A percentile compares a stretch with the other conserved stretches of the same genome.
phyloP scores from a whole-genome alignment of 2,113 vertebrate genomes.

The Ptychochromis oligacanthus region DNA sequence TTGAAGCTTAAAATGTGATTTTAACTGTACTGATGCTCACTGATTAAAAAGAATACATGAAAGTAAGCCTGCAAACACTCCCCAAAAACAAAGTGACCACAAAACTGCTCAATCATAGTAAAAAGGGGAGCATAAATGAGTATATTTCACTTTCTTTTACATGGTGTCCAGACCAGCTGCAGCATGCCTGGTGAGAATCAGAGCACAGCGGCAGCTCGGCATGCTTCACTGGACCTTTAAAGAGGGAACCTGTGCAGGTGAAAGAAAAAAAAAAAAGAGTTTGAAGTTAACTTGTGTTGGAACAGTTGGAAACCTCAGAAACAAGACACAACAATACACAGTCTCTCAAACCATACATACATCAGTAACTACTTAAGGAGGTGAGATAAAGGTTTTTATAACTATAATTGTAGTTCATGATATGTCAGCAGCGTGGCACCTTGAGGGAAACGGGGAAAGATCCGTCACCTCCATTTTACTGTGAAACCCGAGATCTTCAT shows the following conservation, averaged over 20 bases:
- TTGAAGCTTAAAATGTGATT: neutral
- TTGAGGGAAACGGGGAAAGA: slow-evolving; percentile 5
- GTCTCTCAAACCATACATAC: neutral
- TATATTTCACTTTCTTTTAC: slow-evolving; percentile 1
- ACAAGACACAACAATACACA: neutral
- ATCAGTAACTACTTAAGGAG: neutral
- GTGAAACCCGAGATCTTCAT: slow-evolving; percentile 28
- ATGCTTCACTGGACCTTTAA: slow-evolving; percentile 33
- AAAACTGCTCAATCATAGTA: neutral
- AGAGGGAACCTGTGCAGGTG: slow-evolving; percentile 19
- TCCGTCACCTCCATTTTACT: neutral
- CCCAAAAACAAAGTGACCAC: neutral
- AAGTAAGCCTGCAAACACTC: neutral
- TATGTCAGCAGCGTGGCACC: neutral
- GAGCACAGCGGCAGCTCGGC: neutral
- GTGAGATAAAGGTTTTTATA: neutral
- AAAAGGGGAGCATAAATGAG: neutral
- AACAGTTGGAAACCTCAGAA: neutral
- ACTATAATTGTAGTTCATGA: neutral
- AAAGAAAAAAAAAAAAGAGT: neutral
- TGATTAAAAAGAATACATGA: neutral
- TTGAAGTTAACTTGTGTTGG: neutral
- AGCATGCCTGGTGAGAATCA: slow-evolving; percentile 14
- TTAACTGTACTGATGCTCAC: neutral
- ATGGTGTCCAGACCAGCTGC: neutral